Percentiles rank a stretch among this genome's conserved stretches.
These are phyloP conservation scores for Tolypeutes matacus DNA, from an alignment of 2,797 vertebrate species.

Conservation along the genomic window DNA sequence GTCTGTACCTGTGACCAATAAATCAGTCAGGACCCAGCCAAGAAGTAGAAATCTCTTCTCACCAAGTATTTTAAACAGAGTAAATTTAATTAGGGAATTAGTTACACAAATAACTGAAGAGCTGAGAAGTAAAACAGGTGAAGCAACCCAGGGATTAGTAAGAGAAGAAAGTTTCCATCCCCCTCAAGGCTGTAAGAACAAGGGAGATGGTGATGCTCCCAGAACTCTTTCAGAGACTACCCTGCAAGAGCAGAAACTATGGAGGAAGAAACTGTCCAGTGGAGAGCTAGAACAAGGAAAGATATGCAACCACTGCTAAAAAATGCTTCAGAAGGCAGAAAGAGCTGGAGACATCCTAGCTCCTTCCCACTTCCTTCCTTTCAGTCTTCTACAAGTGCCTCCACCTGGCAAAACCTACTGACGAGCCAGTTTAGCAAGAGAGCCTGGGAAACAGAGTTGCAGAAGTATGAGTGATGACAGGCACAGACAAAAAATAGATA, in stretches of 20 bases:
- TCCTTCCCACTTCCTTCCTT: background rate
- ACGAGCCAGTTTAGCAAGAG: background rate
- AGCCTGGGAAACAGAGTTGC: background rate
- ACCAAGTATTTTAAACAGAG: background rate
- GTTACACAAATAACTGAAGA: background rate
- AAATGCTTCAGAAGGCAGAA: background rate
- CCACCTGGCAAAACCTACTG: background rate
- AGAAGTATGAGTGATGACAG: background rate
- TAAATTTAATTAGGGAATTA: background rate
- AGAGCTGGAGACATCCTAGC: background rate
- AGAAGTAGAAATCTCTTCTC: constrained; percentile 1
- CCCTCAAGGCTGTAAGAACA: background rate
- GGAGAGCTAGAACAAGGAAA: background rate
- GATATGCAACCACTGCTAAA: background rate
- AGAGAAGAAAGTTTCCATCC: background rate
- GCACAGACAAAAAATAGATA: background rate
- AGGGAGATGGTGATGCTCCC: background rate
- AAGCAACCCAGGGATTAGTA: background rate
- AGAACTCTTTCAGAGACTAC: background rate
- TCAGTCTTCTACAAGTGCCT: background rate
- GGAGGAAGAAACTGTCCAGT: background rate
- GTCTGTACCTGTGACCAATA: background rate
- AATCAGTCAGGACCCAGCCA: background rate
- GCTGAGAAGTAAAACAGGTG: constrained; percentile 47
- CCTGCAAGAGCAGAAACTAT: background rate